phyloP scores from a whole-genome alignment of 2,797 vertebrate species.

The Psittacula echo region DNA sequence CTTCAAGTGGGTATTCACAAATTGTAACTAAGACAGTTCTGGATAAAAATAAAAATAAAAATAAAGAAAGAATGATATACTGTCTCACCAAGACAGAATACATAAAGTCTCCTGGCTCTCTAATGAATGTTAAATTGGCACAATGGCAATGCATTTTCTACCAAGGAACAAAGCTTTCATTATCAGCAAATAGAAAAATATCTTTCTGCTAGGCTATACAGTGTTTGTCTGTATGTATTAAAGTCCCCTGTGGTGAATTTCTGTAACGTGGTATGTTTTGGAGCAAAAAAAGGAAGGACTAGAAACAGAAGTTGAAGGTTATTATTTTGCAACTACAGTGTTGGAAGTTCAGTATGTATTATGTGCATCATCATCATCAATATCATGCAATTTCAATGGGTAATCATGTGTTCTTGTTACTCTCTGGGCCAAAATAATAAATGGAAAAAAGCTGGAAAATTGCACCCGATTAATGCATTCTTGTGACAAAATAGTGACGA shows the following conservation, averaged over 20 bases:
- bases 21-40: neutral
- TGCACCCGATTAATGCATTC: neutral
- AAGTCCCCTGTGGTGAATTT: neutral
- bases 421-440: slow-evolving; percentile 11
- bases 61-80: neutral
- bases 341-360: neutral
- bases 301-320: neutral
- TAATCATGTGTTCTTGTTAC: slow-evolving; percentile 23
- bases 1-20: neutral
- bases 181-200: slow-evolving; percentile 1
- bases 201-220: neutral
- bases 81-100: neutral
- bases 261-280: neutral
- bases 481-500: slow-evolving; percentile 5
- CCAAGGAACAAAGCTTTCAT: neutral
- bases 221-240: neutral
- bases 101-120: neutral
- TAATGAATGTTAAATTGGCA: slow-evolving; percentile 4
- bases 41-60: neutral
- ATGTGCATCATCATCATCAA: neutral
- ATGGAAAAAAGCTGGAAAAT: neutral
- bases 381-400: neutral
- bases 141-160: neutral
- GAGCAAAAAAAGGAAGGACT: neutral
- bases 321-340: neutral